A percentile compares a stretch with the other conserved stretches of the same genome.
These are phyloP conservation scores for Epistrophella euchroma DNA, from an alignment of 2,888 invertebrate species.

Conservation along the genomic window DNA sequence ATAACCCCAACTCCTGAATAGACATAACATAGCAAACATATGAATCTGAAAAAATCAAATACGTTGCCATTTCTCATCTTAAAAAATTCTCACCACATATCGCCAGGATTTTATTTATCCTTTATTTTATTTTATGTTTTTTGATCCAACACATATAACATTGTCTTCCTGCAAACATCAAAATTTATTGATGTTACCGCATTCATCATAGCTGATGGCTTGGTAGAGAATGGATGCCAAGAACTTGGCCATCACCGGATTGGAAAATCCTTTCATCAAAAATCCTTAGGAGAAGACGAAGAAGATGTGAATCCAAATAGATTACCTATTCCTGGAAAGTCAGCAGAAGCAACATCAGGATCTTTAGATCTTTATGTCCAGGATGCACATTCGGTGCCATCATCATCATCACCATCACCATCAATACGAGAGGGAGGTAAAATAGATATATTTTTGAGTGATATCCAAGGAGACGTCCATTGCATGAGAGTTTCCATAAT, in stretches of 20 bases:
- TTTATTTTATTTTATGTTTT: slow-evolving; percentile 19
- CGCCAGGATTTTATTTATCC: slow-evolving; percentile 56
- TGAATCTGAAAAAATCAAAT: slow-evolving; percentile 42
- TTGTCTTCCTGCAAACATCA: slow-evolving; percentile 65
- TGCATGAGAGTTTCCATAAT: slow-evolving; percentile 70
- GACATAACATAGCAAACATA: slow-evolving; percentile 25
- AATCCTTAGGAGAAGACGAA: slow-evolving; percentile 26
- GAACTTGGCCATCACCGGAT: slow-evolving; percentile 49
- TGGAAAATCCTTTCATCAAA: slow-evolving; percentile 69
- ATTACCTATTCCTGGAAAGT: slow-evolving; percentile 70
- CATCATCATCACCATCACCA: slow-evolving; percentile 44
- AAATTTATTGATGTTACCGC: slow-evolving; percentile 72
- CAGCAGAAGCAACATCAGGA: slow-evolving; percentile 46
- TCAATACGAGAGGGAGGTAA: slow-evolving; percentile 23
- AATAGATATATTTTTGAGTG: slow-evolving; percentile 75
- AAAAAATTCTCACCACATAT: slow-evolving; percentile 56
- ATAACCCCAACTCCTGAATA: slow-evolving; percentile 4
- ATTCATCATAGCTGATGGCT: slow-evolving; percentile 61
- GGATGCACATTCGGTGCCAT: slow-evolving; percentile 67
- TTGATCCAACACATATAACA: slow-evolving; percentile 6
- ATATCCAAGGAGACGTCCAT: slow-evolving; percentile 77
- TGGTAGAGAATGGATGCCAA: slow-evolving; percentile 47
- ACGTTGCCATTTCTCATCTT: slow-evolving; percentile 42
- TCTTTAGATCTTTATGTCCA: slow-evolving; percentile 67
- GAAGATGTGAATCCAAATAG: slow-evolving; percentile 71